Conservation (phyloP, 2,797 vertebrate genomes). For the Acrossocheilus fasciatus region DNA sequence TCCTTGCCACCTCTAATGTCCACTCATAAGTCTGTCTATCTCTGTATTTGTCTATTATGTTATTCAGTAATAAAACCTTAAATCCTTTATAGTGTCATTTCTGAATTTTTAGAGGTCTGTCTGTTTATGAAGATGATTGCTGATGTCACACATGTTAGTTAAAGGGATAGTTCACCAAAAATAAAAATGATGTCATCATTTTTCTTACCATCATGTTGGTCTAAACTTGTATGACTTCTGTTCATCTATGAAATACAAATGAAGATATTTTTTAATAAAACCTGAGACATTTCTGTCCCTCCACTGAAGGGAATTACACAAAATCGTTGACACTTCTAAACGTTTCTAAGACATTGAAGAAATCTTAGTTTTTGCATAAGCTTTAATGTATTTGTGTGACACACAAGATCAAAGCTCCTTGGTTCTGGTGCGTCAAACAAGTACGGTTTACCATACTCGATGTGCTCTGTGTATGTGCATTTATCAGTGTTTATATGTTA, state of each 20-base stretch:
- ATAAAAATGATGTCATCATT: neutral
- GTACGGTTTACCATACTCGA: neutral
- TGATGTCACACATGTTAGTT: neutral
- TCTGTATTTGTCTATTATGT: conserved; percentile 70
- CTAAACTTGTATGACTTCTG: neutral
- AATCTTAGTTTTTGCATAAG: neutral
- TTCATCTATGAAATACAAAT: neutral
- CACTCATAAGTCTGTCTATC: conserved; percentile 71
- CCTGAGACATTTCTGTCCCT: neutral
- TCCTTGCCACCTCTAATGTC: conserved; percentile 72
- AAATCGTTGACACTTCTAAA: neutral
- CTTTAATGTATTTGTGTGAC: neutral
- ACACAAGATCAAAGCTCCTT: neutral
- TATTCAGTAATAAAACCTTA: conserved; percentile 79
- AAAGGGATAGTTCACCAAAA: neutral
- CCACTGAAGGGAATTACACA: neutral
- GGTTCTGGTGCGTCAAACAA: neutral
- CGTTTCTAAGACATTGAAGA: neutral
- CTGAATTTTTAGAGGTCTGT: neutral
- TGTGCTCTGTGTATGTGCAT: neutral
- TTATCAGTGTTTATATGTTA: neutral
- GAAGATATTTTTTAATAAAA: neutral
- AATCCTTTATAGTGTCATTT: conserved; percentile 7
- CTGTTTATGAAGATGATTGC: neutral
- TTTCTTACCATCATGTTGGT: neutral